Conservation (phyloP, 2,888 invertebrate species). For the Ptychoptera albimana region DNA sequence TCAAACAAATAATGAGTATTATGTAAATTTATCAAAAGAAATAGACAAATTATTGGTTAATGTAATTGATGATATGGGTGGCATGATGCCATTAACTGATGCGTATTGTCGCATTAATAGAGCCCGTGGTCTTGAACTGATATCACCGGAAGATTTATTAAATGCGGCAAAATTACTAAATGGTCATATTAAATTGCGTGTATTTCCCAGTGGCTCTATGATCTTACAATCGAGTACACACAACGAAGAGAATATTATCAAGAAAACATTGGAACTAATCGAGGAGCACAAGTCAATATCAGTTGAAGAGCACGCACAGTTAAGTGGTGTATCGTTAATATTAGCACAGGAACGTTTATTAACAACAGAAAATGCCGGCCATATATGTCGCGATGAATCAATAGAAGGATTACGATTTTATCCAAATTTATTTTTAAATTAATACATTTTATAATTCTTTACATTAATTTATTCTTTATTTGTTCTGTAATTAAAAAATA, state of each 20-base stretch:
- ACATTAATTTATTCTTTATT: too few relatives aligned
- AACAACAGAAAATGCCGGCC: conserved; percentile 71
- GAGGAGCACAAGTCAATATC: conserved; percentile 55
- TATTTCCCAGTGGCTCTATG: conserved; percentile 90
- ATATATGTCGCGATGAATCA: conserved; percentile 86
- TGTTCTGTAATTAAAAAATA: too few relatives aligned
- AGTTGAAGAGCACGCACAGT: conserved; percentile 74
- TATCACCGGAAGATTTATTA: conserved; percentile 93
- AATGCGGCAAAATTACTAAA: conserved; percentile 63
- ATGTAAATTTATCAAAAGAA: conserved; percentile 69
- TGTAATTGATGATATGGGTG: conserved; percentile 72
- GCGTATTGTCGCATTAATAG: conserved; percentile 94
- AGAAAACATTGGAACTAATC: conserved; percentile 44
- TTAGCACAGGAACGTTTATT: conserved; percentile 80
- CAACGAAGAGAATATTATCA: conserved; percentile 52
- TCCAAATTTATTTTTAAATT: conserved; percentile 63
- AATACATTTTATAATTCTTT: too few relatives aligned
- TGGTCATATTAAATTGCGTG: conserved; percentile 59
- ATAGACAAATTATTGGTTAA: conserved; percentile 65
- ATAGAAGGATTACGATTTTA: conserved; percentile 91
- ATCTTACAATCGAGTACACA: conserved; percentile 73
- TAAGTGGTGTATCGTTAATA: conserved; percentile 69
- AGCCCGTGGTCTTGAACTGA: conserved; percentile 84
- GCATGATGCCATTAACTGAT: conserved; percentile 93
- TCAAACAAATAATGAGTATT: conserved; percentile 73